A percentile compares a stretch with the other conserved stretches of the same genome.
Conservation (phyloP, 2,113 vertebrate species). For the Macroglossus sobrinus region DNA sequence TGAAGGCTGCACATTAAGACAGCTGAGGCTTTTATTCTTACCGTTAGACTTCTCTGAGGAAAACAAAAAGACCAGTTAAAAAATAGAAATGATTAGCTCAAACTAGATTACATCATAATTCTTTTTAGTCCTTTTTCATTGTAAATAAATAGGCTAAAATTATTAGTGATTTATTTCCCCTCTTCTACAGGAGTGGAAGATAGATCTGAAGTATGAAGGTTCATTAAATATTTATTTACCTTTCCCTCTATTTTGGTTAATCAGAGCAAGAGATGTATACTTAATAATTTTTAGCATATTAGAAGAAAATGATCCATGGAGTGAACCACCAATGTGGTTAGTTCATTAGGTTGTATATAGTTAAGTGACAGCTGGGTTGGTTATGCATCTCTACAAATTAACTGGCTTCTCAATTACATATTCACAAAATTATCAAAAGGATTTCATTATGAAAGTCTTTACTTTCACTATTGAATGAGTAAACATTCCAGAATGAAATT, state of each 20-base stretch:
- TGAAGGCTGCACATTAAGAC: neutral
- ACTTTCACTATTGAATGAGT: neutral
- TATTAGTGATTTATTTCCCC: neutral
- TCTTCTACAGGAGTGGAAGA: neutral
- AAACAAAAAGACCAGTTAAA: neutral
- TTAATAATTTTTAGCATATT: neutral
- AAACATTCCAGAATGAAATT: slow-evolving; percentile 9
- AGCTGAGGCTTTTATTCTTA: neutral
- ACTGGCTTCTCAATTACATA: neutral
- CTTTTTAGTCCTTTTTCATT: neutral
- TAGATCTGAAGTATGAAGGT: neutral
- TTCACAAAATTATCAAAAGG: neutral
- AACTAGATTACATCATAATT: neutral
- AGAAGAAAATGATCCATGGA: neutral
- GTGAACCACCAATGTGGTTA: neutral
- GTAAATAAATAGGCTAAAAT: neutral
- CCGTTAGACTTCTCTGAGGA: neutral
- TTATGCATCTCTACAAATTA: neutral
- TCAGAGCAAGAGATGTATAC: neutral
- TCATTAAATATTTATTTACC: neutral
- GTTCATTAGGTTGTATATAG: neutral
- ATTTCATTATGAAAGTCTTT: neutral
- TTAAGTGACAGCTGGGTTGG: neutral
- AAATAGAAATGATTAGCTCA: neutral
- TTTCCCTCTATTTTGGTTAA: neutral